Percentiles rank a stretch among this genome's conserved stretches.
phyloP scores from a whole-genome alignment of 2,888 invertebrate species.

The Diogma glabrata region DNA sequence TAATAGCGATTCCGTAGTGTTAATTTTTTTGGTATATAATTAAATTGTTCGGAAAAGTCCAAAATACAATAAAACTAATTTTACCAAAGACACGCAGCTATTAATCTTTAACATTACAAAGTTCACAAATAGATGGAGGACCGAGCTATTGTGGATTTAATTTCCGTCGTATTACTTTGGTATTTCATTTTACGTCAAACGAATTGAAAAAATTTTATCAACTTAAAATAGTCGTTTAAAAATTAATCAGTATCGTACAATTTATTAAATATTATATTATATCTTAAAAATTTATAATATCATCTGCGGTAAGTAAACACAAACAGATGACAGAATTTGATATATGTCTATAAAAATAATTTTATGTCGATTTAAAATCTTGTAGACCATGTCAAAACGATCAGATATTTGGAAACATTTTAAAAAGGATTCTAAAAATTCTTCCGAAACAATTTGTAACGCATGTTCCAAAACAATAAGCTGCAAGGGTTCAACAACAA shows the following conservation, averaged over 20 bases:
- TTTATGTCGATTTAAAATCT: neutral
- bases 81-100: neutral
- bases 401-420: neutral
- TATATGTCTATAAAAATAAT: neutral
- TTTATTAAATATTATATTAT: too few species aligned
- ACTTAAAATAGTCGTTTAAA: too few species aligned
- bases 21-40: too few species aligned
- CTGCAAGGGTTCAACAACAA: neutral
- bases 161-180: too few species aligned
- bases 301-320: too few species aligned
- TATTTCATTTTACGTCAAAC: too few species aligned
- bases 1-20: too few species aligned
- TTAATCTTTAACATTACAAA: conserved; percentile 1
- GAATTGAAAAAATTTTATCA: too few species aligned
- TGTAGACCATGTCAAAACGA: neutral
- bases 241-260: too few species aligned
- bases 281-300: too few species aligned
- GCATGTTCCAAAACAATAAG: neutral
- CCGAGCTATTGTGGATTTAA: too few species aligned
- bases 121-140: neutral
- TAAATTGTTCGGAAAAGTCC: too few species aligned
- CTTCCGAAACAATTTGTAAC: neutral
- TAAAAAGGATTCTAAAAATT: neutral
- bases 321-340: conserved; percentile 1
- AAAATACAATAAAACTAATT: neutral